Conservation (phyloP, 1,140 invertebrate genomes). For the Homarus americanus region DNA sequence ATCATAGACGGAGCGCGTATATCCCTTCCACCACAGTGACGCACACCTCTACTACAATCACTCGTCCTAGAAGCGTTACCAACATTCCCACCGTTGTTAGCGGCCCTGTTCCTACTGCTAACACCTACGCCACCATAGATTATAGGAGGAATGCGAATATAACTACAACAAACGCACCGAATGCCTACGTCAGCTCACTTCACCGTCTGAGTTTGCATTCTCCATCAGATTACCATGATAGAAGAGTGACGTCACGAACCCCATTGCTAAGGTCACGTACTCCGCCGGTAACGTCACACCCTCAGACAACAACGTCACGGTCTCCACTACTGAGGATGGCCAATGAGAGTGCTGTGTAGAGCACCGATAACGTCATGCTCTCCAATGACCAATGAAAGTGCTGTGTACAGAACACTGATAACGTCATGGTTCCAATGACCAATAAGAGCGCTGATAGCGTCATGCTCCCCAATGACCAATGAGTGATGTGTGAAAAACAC, state of each 20-base stretch:
- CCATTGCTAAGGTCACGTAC: neutral
- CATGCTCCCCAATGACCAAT: too few species aligned
- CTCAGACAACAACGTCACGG: constrained; percentile 1
- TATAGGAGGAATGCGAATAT: neutral
- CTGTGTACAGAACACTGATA: too few species aligned
- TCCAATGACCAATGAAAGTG: too few species aligned
- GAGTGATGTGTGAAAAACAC: too few species aligned
- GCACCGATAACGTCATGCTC: neutral
- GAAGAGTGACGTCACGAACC: constrained; percentile 18
- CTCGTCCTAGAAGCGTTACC: constrained; percentile 17
- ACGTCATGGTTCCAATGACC: too few species aligned
- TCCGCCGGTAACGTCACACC: neutral
- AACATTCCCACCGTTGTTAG: neutral
- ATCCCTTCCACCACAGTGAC: neutral
- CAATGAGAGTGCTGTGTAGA: constrained; percentile 46
- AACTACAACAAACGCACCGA: neutral
- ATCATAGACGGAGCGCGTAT: constrained; percentile 4
- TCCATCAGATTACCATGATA: constrained; percentile 14
- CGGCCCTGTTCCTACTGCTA: neutral
- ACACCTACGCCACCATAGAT: constrained; percentile 27
- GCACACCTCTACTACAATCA: neutral
- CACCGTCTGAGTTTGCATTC: constrained; percentile 44
- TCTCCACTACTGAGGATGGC: constrained; percentile 38
- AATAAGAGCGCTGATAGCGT: neutral
- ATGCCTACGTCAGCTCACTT: neutral